Evolutionary conservation across 2,797 vertebrate genomes (phyloP), one percentile per base, ranked within the genome.

Genomic region (Rousettus madagascariensis): DNA sequence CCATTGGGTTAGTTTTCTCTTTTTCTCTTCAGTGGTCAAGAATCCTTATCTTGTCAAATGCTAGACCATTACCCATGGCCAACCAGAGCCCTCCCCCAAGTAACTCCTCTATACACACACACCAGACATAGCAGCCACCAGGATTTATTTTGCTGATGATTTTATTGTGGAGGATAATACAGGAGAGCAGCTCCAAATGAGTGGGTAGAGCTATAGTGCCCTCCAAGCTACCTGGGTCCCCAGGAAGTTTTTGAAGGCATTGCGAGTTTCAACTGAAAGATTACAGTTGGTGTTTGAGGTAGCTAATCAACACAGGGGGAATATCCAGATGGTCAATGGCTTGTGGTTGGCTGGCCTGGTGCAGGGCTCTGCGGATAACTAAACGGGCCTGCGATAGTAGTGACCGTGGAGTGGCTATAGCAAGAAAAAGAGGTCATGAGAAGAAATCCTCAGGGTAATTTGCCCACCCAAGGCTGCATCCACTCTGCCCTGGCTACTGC

Each of bases 381-480:
- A 99, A 98, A 59, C 99, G 98, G 95, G 99, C 98, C 90, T 99
- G 99, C 22, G 99, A 99, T 74, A 98, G 98, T 98, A 99, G 98
- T 86, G 99, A 98, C 93, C 98, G 82, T 99, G 86, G 99, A 99
- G 93, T 98, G 98, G 98, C 99, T 99, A 98, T 0, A 87, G 55
- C 71, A 94, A 97, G 75, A 80, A 38, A 74, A 91, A 86, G 19
- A 84, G 51, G 63, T 92, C 63, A 91, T 95, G 43, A 96, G 83
- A 28, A 92, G 19, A 16, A 86, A 69, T 94, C 80, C 9, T 95
- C 41, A 72, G 19, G 28, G 5, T 43, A 72, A 69, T 87, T 84
- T 26, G 63, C 49, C 46, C 63, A 75, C 20, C 28, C 51, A 85
- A 91, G 33, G 19, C 49, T 88, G 63, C 20, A 83, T 91, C 41